A percentile compares a stretch with the other conserved stretches of the same genome.
phyloP scores from a whole-genome alignment of 92 coral and sea anemone species.

The Umimayanthus chanpuru region DNA sequence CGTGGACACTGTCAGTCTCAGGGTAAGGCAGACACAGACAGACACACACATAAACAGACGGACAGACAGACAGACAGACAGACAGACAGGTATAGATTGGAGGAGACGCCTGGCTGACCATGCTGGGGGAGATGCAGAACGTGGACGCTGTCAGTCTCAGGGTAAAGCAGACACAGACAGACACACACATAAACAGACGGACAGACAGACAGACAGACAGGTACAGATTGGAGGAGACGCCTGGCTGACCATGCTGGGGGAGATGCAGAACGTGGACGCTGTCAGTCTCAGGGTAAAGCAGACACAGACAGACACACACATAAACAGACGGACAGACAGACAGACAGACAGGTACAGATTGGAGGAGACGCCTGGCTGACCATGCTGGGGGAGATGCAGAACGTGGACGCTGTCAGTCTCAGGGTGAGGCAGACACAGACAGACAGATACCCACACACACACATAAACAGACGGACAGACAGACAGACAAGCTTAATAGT shows the following conservation, averaged over 20 bases:
- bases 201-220: too few relatives aligned
- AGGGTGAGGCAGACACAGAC: neutral
- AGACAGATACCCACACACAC: too few relatives aligned
- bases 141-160: conserved; percentile 40
- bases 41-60: too few relatives aligned
- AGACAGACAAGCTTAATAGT: too few relatives aligned
- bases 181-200: too few relatives aligned
- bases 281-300: conserved; percentile 15
- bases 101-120: conserved; percentile 92
- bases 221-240: conserved; percentile 91
- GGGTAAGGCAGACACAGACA: neutral
- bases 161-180: neutral
- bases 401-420: conserved; percentile 40
- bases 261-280: conserved; percentile 70
- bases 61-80: too few relatives aligned
- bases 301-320: neutral
- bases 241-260: conserved; percentile 87
- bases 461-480: too few relatives aligned
- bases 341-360: conserved; percentile 28
- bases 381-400: conserved; percentile 82
- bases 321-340: too few relatives aligned
- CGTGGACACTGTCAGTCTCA: conserved; percentile 40
- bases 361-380: conserved; percentile 96
- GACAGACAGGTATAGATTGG: conserved; percentile 62
- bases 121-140: conserved; percentile 80